These are phyloP conservation scores for Sialis lutaria DNA, from an alignment of 2,888 invertebrate genomes.

Conservation along the genomic window DNA sequence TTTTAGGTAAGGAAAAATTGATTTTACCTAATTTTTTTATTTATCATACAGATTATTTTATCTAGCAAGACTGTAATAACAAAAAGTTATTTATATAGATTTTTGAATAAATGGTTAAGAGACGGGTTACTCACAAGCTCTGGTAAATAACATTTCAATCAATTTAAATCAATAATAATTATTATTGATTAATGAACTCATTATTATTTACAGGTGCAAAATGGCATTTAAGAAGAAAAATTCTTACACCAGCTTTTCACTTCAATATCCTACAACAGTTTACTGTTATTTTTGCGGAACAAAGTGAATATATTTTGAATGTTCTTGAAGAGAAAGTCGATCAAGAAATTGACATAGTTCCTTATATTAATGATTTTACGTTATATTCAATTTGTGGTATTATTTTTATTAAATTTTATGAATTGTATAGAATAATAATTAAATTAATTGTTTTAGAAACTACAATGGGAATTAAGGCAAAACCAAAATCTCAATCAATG, in stretches of 20 bases:
- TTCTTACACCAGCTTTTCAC: constrained; percentile 47
- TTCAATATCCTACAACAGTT: constrained; percentile 37
- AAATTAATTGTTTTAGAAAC: too few relatives aligned
- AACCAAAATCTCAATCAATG: too few relatives aligned
- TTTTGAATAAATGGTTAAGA: background rate
- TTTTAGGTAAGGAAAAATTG: too few relatives aligned
- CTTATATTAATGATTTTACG: background rate
- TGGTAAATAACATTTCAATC: too few relatives aligned
- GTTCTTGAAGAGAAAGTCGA: constrained; percentile 16
- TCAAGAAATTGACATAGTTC: constrained; percentile 25
- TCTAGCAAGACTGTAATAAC: background rate
- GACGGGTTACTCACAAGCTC: background rate
- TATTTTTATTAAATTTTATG: too few relatives aligned
- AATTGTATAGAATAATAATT: too few relatives aligned
- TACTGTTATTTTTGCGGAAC: constrained; percentile 24
- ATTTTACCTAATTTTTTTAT: too few relatives aligned
- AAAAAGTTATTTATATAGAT: background rate
- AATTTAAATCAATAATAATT: too few relatives aligned
- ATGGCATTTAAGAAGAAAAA: constrained; percentile 40
- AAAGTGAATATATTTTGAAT: constrained; percentile 21
- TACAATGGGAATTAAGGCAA: too few relatives aligned
- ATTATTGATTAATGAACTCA: too few relatives aligned
- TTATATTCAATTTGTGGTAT: constrained; percentile 17
- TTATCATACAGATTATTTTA: background rate
- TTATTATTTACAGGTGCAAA: too few relatives aligned